Base-by-base conservation (phyloP, 1,140 invertebrate species). In the Drosophila bifasciata region DNA sequence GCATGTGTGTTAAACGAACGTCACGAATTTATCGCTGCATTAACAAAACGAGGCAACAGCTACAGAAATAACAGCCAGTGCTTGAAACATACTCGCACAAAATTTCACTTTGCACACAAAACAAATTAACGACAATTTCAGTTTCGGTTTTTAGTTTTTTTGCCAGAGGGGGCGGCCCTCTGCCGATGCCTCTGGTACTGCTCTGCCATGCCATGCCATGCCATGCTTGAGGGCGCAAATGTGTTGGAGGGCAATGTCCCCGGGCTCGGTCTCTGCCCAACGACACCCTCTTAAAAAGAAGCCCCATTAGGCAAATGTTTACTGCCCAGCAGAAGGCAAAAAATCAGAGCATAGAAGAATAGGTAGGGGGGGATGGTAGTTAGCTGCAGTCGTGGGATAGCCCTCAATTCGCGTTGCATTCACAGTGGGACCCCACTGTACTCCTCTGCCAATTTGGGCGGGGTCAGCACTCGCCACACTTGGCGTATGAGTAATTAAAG, bases 211-310 rank as follows among this genome's bases (percentile, higher is more conserved):
- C 67, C 73, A 86, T 53, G 41, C 44, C 46, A 28, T 67, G 83
- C 67, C 77, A 85, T 85, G 80, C 81, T 89, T 88, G 84, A 88
- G 75, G 84, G 84, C 83, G 79, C 84, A 88, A 89, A 88, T 72
- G 63, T 83, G 84, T 63, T 76, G 76, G 55, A 81, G 80, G 80
- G 73, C 81, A 86, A 81, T 81, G 79, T 6, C 56, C 78, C 62
- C 68, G 36, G 55, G 51, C 17, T 45, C 49, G 28, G 28, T 28
- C 28, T 28, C 23, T 28, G 9, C 28, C 8, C 28, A 28, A 28
- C 8, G 6, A 40, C 17, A 41, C 19, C 19, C 19, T 21, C 57
- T 46, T 45, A 21, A 48, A 59, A 67, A 85, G 81, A 85, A 85
- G 81, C 81, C 81, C 77, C 73, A 81, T 70, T 76, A 73, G 72